Evolutionary conservation across 2,113 vertebrate genomes (phyloP), one percentile per base, ranked within the genome.

Genomic region (Sinocyclocheilus rhinocerous): DNA sequence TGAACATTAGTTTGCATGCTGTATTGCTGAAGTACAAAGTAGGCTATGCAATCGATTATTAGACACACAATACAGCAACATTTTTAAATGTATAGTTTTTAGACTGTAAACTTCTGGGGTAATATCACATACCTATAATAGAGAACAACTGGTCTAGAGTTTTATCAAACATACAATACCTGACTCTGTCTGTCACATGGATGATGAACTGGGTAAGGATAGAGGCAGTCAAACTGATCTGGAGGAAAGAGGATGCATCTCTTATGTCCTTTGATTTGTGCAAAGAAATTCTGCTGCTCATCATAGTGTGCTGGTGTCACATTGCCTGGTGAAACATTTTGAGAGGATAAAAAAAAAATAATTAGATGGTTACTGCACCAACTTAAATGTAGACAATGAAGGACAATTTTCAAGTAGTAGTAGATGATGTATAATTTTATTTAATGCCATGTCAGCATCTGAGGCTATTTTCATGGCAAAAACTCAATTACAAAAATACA

Each of bases 231-330:
- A 94, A 99, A 99, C 92, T 99, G 98, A 92, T 98, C 96, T 45
- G 98, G 98, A 69, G 97, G 97, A 89, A 99, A 99, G 75, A 99
- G 96, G 92, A 99, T 97, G 91, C 98, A 99, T 79, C 98, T 95
- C 90, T 99, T 99, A 79, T 99, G 93, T 90, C 98, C 98, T 94
- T 98, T 99, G 90, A 99, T 98, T 92, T 99, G 98, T 91, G 98
- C 97, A 89, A 99, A 99, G 94, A 99, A 99, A 94, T 99, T 99
- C 94, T 99, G 98, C 80, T 99, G 98, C 91, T 99, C 98, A 59
- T 99, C 98, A 87, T 99, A 99, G 94, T 99, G 98, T 84, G 97
- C 97, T 79, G 98, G 98, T 11, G 98, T 99, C 91, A 99, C 98
- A 59, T 99, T 99, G 57, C 98, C 98, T 99, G 20, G 9, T 84